Conservation (phyloP, 2,797 vertebrate species). For the Arnoldichthys spilopterus region DNA sequence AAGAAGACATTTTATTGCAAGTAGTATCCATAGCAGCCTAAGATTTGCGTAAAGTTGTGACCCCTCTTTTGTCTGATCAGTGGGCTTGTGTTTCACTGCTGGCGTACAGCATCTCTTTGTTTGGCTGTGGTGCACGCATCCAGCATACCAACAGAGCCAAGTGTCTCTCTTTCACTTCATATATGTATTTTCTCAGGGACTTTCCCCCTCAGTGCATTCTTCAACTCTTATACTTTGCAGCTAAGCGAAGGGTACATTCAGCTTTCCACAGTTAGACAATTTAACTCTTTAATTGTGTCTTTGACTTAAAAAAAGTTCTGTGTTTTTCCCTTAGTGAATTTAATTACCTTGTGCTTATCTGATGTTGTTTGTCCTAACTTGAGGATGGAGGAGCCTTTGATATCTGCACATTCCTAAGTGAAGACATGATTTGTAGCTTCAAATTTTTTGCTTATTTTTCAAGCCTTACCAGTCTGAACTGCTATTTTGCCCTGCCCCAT, state of each 20-base stretch:
- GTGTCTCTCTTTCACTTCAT: not conserved
- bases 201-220: conserved; percentile 13
- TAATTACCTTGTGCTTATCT: not conserved
- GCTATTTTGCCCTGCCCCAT: not conserved
- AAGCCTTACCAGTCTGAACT: not conserved
- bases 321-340: not conserved
- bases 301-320: not conserved
- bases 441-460: not conserved
- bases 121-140: not conserved
- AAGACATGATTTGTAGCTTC: not conserved
- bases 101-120: conserved; percentile 1
- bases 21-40: conserved; percentile 7
- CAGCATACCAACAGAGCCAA: conserved; percentile 1
- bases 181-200: not conserved
- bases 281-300: conserved; percentile 12
- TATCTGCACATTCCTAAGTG: not conserved
- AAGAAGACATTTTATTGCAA: not conserved
- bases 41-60: conserved; percentile 2
- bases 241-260: conserved; percentile 7
- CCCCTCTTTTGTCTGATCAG: conserved; percentile 11
- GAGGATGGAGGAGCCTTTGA: not conserved
- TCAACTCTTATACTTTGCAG: conserved; percentile 3
- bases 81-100: conserved; percentile 4
- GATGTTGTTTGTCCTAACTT: not conserved
- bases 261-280: not conserved